A percentile compares a stretch with the other conserved stretches of the same genome.
phyloP scores from a whole-genome alignment of 2,888 invertebrate genomes.

The Trisateles emortualis region DNA sequence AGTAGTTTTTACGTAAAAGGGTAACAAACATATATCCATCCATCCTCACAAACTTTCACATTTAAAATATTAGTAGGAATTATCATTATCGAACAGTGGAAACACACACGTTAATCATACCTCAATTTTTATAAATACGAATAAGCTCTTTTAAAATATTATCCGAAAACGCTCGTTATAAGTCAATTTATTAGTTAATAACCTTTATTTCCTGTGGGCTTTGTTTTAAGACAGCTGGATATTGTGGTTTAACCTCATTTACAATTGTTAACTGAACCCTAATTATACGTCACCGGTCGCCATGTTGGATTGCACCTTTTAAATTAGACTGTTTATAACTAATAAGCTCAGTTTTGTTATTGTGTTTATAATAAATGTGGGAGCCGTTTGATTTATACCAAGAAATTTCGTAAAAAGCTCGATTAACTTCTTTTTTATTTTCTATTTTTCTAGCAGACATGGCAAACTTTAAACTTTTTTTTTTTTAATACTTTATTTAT shows the following conservation, averaged over 20 bases:
- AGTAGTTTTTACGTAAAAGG: no score
- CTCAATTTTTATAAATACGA: constrained; percentile 63
- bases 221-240: constrained; percentile 67
- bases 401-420: no score
- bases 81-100: constrained; percentile 53
- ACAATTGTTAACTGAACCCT: constrained; percentile 25
- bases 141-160: constrained; percentile 55
- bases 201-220: constrained; percentile 49
- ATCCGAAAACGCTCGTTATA: constrained; percentile 66
- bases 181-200: constrained; percentile 71
- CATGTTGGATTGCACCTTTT: constrained; percentile 15
- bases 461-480: no score
- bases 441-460: no score
- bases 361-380: not conserved
- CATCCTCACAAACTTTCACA: no score
- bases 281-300: constrained; percentile 8
- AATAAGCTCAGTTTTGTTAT: not conserved
- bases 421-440: no score
- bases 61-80: no score
- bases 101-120: constrained; percentile 52
- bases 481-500: no score
- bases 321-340: constrained; percentile 11
- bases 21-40: no score
- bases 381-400: no score
- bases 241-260: constrained; percentile 41